Conservation (phyloP, 2,888 invertebrate genomes). For the Acanthoscelides obtectus region DNA sequence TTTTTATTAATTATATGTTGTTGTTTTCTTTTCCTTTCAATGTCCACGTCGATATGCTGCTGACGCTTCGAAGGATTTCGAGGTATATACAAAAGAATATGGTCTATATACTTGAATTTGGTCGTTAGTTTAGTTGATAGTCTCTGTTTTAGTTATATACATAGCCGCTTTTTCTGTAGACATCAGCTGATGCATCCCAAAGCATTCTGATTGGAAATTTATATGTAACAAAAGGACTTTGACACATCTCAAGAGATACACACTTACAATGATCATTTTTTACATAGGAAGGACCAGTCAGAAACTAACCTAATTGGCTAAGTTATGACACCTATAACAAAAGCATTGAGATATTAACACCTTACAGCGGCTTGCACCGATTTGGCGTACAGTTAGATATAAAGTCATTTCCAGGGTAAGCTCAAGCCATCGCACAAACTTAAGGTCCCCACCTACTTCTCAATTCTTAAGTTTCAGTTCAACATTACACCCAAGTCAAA, state of each 20-base stretch:
- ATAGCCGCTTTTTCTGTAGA: conserved; percentile 1
- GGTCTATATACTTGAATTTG: conserved; percentile 39
- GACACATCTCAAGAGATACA: not conserved
- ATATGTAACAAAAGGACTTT: not conserved
- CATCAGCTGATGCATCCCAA: not conserved
- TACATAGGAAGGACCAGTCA: not conserved
- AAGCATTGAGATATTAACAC: not conserved
- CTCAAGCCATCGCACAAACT: no score
- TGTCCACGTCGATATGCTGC: conserved; percentile 61
- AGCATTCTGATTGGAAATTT: not conserved
- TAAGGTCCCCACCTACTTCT: no score
- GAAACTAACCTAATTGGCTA: not conserved
- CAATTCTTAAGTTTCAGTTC: no score
- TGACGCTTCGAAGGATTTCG: conserved; percentile 70
- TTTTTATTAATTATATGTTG: conserved; percentile 58
- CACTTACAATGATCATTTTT: not conserved
- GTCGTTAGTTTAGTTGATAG: conserved; percentile 45
- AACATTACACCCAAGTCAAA: no score
- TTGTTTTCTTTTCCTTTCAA: conserved; percentile 53
- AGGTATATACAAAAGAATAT: conserved; percentile 57
- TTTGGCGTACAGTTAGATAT: no score
- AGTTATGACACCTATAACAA: not conserved
- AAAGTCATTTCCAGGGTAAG: no score
- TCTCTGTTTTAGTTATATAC: conserved; percentile 43
- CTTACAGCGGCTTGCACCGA: no score